Conservation (phyloP, 2,888 invertebrate genomes). For the Tubiluchus corallicola region DNA sequence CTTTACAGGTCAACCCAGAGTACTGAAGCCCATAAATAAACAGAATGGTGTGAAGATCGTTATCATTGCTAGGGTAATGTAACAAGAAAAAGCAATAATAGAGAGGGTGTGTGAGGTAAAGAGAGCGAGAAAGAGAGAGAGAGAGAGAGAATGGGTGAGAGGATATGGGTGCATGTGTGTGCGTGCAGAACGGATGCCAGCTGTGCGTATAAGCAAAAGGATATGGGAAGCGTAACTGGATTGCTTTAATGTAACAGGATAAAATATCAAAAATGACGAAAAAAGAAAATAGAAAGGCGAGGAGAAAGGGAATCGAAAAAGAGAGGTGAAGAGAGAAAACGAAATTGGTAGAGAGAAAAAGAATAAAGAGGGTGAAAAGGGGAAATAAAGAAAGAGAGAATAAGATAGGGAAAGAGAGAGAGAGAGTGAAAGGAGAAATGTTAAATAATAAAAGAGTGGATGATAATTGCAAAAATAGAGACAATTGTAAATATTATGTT, state of each 20-base stretch:
- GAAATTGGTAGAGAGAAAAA: not conserved
- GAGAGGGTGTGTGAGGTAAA: not conserved
- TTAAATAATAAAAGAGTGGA: not conserved
- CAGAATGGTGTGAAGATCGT: too few species aligned
- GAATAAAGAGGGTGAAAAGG: not conserved
- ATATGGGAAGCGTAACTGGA: too few species aligned
- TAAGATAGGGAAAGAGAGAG: not conserved
- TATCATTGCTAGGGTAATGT: too few species aligned
- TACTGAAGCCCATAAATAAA: too few species aligned
- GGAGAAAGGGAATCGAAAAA: not conserved
- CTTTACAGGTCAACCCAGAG: too few species aligned
- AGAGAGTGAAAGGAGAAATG: slow-evolving; percentile 1
- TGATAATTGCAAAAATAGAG: not conserved
- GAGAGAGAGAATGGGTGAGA: not conserved
- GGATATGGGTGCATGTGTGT: too few species aligned
- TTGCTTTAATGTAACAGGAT: too few species aligned
- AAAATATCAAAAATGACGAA: too few species aligned
- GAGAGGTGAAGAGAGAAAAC: not conserved
- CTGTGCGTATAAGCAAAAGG: too few species aligned
- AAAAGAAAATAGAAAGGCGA: not conserved
- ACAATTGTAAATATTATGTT: too few species aligned
- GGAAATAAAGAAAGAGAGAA: slow-evolving; percentile 1
- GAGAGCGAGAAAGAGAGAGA: not conserved
- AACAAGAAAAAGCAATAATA: too few species aligned
- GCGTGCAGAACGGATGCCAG: too few species aligned